Base-by-base conservation (phyloP, 2,888 invertebrate species). In the Lithosia quadra region DNA sequence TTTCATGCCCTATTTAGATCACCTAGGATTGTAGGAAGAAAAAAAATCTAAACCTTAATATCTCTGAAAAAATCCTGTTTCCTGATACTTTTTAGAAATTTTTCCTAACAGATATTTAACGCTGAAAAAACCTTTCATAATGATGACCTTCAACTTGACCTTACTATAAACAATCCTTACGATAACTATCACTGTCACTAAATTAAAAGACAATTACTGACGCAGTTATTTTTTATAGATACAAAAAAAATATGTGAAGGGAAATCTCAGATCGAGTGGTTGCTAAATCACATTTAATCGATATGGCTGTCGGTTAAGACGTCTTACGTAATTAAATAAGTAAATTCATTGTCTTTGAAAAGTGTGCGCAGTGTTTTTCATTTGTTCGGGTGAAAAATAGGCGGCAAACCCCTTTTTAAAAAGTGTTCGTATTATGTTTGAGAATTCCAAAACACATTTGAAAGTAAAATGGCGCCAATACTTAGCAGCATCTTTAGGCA, bases 391-490 rank as follows among this genome's bases (percentile, higher is more conserved):
- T 15, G 57, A 62, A 72, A 62, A 67, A 66, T 79, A 76, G 79
- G 79, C 79, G 73, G 75, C 79, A 57, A 63, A 65, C 49, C 59
- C 65, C 57, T 68, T 63, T 67, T 69, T 67, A 3, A 55, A 60
- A 62, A 60, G 60, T 87, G 72, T 58, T 55, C 67, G 63, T 74
- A 79, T 63, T 76, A 89, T 92, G 91, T 89, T 92, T 68, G 89
- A 90, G 72, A 83, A 71, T 39, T 86, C 88, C 57, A 85, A 80
- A 76, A 77, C 80, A 56, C 88, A 90, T 68, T 82, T 94, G 2
- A 89, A 89, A 80, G 81, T 88, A 74, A 91, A 92, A 91, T 94
- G 95, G 95, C 88, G 92, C 72, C 95, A 94, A 86, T 94, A 93
- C 87, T 91, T 94, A 79, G 90, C 89, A 69, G 94, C 94, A 69